phyloP scores from a whole-genome alignment of 2,113 vertebrate genomes.

The Chaenogobius annularis region DNA sequence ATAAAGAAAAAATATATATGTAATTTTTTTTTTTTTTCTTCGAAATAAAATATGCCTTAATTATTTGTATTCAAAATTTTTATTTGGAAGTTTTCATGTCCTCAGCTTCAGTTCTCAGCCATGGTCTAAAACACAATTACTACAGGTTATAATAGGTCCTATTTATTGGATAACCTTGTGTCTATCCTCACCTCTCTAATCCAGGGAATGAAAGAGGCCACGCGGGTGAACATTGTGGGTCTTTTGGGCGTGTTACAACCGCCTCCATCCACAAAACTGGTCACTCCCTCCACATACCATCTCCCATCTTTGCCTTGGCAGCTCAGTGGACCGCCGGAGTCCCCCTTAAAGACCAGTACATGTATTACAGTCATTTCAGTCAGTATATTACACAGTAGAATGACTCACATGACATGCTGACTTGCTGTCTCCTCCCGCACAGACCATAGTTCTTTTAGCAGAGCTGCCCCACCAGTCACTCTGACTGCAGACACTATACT shows the following conservation, averaged over 20 bases:
- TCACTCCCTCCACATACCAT: constrained; percentile 63
- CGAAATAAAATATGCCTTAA: background rate
- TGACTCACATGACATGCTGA: constrained; percentile 82
- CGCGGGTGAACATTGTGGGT: constrained; percentile 60
- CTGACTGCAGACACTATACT: constrained; percentile 68
- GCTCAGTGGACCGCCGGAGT: constrained; percentile 65
- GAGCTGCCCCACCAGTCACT: constrained; percentile 78
- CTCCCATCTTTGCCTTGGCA: constrained; percentile 50
- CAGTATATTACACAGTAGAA: background rate
- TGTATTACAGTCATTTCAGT: background rate
- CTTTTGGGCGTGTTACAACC: constrained; percentile 57
- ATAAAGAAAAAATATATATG: background rate
- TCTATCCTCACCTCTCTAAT: constrained; percentile 57
- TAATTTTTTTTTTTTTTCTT: background rate
- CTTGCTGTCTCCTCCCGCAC: constrained; percentile 79
- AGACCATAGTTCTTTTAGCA: constrained; percentile 76
- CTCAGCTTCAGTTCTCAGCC: constrained; percentile 49
- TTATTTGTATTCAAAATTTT: background rate
- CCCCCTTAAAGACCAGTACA: constrained; percentile 34
- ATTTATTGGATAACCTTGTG: background rate
- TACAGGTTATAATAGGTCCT: background rate
- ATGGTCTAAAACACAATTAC: constrained; percentile 37
- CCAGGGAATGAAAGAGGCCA: constrained; percentile 62
- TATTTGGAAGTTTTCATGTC: constrained; percentile 14
- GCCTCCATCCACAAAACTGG: constrained; percentile 57